Evolutionary conservation across 2,113 vertebrate species (phyloP), one percentile per base, ranked within the genome.

Genomic region (Nibea coibor): DNA sequence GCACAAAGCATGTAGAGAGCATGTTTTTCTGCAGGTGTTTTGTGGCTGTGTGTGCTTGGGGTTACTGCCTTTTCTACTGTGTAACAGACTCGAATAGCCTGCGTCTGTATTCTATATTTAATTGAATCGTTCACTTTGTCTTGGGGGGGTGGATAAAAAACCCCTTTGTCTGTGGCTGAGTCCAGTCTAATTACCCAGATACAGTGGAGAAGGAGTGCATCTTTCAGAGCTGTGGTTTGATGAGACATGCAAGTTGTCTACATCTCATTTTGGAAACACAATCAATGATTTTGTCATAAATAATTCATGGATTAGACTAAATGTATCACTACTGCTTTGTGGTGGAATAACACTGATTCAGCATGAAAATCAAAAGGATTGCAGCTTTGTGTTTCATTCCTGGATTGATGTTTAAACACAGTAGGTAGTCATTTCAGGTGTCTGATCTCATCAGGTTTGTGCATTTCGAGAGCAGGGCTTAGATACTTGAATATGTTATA

Each of bases 231-330:
- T 19, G 26, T 56, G 53, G 71, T 2, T 39, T 48, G 53, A 54
- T 8, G 58, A 72, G 69, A 83, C 43, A 67, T 53, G 24, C 17
- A 45, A 58, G 2, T 20, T 43, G 10, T 62, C 62, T 7, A 4
- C 11, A 47, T 62, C 71, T 82, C 79, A 79, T 77, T 87, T 74
- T 82, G 51, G 42, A 76, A 80, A 70, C 45, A 15, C 57, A 82
- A 85, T 88, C 84, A 80, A 88, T 92, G 53, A n/a, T 72, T 83
- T 72, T 51, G 8, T 19, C 48, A 85, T 90, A 51, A 89, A 90
- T 90, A 82, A 91, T 92, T 89, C 75, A 92, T 57, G 14, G 28
- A 12, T 26, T 19, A 20, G 63, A 51, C 54, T 68, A 69, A 66
- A 77, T 50, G 35, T 45, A 76, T 70, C 71, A 48, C 48, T 14